These are phyloP conservation scores for Amphipyra berbera DNA, from an alignment of 2,888 invertebrate genomes.

Conservation along the genomic window DNA sequence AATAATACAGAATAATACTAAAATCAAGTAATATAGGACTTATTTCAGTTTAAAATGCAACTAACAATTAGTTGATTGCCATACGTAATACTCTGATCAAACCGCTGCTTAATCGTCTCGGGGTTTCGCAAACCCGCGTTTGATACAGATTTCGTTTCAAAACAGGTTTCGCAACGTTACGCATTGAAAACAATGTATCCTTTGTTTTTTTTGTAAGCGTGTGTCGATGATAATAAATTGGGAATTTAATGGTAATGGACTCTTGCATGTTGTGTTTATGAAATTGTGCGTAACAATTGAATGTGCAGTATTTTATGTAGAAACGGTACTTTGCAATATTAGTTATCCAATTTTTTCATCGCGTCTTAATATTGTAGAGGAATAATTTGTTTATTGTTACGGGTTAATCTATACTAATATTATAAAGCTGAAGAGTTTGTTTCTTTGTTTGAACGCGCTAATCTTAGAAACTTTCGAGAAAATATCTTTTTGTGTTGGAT, in stretches of 20 bases:
- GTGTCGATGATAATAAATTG: slow-evolving; percentile 41
- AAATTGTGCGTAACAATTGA: no score
- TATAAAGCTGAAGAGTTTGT: no score
- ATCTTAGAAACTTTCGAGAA: no score
- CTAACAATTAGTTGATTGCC: slow-evolving; percentile 55
- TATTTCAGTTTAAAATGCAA: slow-evolving; percentile 43
- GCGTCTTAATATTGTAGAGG: no score
- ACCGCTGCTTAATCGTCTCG: slow-evolving; percentile 50
- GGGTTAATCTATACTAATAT: no score
- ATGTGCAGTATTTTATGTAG: no score
- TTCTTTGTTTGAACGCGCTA: no score
- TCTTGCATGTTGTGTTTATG: background rate
- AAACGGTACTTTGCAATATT: no score
- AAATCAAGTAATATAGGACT: slow-evolving; percentile 8
- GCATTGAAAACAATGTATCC: slow-evolving; percentile 53
- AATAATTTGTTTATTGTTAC: no score
- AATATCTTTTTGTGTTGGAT: no score
- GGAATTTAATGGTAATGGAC: slow-evolving; percentile 18
- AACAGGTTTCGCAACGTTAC: slow-evolving; percentile 51
- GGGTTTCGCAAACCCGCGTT: slow-evolving; percentile 47
- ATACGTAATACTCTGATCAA: slow-evolving; percentile 58
- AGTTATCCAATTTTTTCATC: no score
- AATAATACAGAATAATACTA: no score
- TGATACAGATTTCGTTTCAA: slow-evolving; percentile 56
- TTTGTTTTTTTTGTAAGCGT: slow-evolving; percentile 47